Evolutionary conservation across 2,113 vertebrate genomes (phyloP).

Genomic region (Halichoeres trimaculatus): DNA sequence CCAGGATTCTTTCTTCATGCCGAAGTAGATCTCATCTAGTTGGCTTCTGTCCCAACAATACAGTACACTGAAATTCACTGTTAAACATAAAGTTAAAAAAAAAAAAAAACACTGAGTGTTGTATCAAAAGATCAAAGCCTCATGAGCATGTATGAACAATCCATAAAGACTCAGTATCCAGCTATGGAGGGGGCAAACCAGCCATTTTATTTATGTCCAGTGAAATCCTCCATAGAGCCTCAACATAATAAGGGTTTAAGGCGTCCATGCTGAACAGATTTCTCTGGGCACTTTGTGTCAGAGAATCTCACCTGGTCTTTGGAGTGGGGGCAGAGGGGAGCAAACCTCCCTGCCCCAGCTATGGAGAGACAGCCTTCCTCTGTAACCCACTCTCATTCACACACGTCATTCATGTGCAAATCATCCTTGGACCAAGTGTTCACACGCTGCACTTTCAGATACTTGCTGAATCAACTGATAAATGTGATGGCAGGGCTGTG

Average conservation of each 20-base stretch:
- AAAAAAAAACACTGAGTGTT: too few species aligned
- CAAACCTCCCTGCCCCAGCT: slow-evolving; percentile 69
- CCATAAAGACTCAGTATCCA: slow-evolving; percentile 39
- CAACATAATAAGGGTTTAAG: slow-evolving; percentile 69
- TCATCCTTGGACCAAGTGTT: slow-evolving; percentile 76
- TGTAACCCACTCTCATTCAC: slow-evolving; percentile 81
- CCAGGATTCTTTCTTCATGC: too few species aligned
- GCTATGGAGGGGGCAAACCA: slow-evolving; percentile 24
- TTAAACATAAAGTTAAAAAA: too few species aligned
- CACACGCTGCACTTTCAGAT: slow-evolving; percentile 72
- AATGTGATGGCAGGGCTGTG: slow-evolving; percentile 68
- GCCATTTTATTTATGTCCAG: slow-evolving; percentile 44
- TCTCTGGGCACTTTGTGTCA: slow-evolving; percentile 78
- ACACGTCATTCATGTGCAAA: slow-evolving; percentile 86
- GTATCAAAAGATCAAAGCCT: slow-evolving; percentile 54
- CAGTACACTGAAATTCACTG: too few species aligned
- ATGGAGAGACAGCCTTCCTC: slow-evolving; percentile 79
- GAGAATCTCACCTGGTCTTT: slow-evolving; percentile 82
- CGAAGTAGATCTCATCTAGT: too few species aligned
- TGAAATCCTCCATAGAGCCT: slow-evolving; percentile 53
- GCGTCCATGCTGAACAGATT: slow-evolving; percentile 66
- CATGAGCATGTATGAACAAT: slow-evolving; percentile 26
- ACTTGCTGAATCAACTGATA: slow-evolving; percentile 81
- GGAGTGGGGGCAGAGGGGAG: slow-evolving; percentile 75
- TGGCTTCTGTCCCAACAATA: too few species aligned